Evolutionary conservation across 2,888 invertebrate species (phyloP).

Genomic region (Drosophila heteroneura): DNA sequence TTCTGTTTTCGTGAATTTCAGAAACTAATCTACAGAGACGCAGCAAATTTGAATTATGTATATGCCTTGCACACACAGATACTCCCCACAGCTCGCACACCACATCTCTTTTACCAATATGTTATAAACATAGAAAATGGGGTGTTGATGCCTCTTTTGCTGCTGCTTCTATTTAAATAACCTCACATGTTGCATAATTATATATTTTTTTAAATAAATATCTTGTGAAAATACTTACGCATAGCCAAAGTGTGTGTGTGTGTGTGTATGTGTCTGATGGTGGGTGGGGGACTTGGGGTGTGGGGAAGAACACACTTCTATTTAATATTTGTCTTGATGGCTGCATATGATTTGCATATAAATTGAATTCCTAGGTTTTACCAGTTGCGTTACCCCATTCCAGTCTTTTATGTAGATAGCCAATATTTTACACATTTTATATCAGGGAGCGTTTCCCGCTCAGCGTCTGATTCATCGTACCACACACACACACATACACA

Average conservation of each 20-base stretch:
- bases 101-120: not conserved
- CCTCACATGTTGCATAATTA: conserved; percentile 65
- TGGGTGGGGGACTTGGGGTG: not conserved
- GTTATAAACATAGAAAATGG: not conserved
- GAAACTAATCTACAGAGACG: not conserved
- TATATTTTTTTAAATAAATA: conserved; percentile 65
- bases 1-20: not conserved
- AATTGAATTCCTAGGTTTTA: conserved; percentile 71
- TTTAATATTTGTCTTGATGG: conserved; percentile 67
- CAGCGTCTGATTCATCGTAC: conserved; percentile 49
- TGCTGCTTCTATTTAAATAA: conserved; percentile 9
- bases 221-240: conserved; percentile 67
- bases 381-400: conserved; percentile 28
- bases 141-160: not conserved
- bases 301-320: conserved; percentile 8
- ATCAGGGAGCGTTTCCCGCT: conserved; percentile 17
- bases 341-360: conserved; percentile 81
- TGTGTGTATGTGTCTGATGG: not conserved
- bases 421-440: conserved; percentile 80
- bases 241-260: conserved; percentile 22
- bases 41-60: not conserved
- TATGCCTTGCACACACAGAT: not conserved
- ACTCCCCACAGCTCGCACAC: not conserved
- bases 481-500: conserved; percentile 8
- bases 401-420: conserved; percentile 48